phyloP scores from a whole-genome alignment of 2,888 invertebrate genomes.

The Alentia gelatinosa region DNA sequence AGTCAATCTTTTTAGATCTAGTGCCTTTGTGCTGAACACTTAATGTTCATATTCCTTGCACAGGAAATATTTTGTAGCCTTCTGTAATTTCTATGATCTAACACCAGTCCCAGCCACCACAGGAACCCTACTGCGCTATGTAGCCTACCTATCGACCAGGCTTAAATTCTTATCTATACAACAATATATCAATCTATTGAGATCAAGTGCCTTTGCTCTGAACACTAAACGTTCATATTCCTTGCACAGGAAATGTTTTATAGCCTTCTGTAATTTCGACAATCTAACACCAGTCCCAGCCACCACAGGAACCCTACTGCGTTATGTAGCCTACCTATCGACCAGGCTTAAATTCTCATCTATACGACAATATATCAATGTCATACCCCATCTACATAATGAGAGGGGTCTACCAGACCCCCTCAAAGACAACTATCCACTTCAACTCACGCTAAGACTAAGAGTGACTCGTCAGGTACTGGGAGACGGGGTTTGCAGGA shows the following conservation, averaged over 20 bases:
- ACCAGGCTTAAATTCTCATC: not conserved
- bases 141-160: not conserved
- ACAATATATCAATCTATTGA: not conserved
- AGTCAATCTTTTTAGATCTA: too few species aligned
- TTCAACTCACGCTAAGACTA: too few species aligned
- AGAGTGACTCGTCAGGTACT: too few species aligned
- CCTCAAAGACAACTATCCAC: too few species aligned
- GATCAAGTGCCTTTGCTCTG: not conserved
- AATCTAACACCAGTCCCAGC: too few species aligned
- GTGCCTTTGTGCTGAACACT: not conserved
- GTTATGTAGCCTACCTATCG: not conserved
- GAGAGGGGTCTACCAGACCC: too few species aligned
- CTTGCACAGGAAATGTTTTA: too few species aligned
- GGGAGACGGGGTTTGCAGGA: not conserved
- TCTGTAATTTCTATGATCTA: not conserved
- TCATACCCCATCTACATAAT: too few species aligned
- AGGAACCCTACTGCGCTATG: not conserved
- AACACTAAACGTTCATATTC: not conserved
- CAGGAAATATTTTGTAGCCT: not conserved
- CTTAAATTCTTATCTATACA: not conserved
- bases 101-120: not conserved
- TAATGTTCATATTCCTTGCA: not conserved
- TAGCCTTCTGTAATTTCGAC: too few species aligned
- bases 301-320: too few species aligned
- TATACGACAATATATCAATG: too few species aligned